These are phyloP conservation scores for Dendroctonus ponderosae DNA, from an alignment of 1,140 invertebrate genomes.

Conservation along the genomic window DNA sequence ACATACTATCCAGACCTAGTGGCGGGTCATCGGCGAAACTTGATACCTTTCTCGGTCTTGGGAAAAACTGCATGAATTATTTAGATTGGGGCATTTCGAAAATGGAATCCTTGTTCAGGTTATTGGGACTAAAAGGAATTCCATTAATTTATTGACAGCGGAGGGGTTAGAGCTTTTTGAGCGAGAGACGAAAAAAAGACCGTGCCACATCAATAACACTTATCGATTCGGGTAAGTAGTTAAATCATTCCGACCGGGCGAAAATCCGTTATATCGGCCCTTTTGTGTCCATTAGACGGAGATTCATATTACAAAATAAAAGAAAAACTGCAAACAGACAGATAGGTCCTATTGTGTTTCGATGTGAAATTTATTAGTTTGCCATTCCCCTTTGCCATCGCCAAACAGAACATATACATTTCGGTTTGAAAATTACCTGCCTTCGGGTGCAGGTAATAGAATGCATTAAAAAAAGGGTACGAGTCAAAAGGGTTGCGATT, in stretches of 20 bases:
- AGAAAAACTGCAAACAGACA: conserved; percentile 24
- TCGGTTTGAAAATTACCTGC: conserved; percentile 17
- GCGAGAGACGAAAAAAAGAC: too few species aligned
- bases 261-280: conserved; percentile 23
- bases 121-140: too few species aligned
- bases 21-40: conserved; percentile 50
- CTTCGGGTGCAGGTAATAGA: conserved; percentile 11
- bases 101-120: too few species aligned
- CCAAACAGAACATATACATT: conserved; percentile 16
- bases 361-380: conserved; percentile 29
- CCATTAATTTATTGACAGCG: too few species aligned
- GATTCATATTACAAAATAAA: conserved; percentile 22
- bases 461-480: conserved; percentile 9
- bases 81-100: conserved; percentile 30
- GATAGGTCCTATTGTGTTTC: conserved; percentile 25
- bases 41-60: conserved; percentile 41
- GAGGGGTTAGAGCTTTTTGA: too few species aligned
- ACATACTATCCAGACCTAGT: conserved; percentile 51
- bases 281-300: conserved; percentile 25
- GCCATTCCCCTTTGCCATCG: conserved; percentile 12
- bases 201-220: too few species aligned
- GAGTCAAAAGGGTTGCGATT: conserved; percentile 13
- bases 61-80: conserved; percentile 28
- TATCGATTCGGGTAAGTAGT: background rate
- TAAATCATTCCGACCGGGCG: background rate